Evolutionary conservation across 2,797 vertebrate genomes (phyloP).

Genomic region (Austrolebias charrua): DNA sequence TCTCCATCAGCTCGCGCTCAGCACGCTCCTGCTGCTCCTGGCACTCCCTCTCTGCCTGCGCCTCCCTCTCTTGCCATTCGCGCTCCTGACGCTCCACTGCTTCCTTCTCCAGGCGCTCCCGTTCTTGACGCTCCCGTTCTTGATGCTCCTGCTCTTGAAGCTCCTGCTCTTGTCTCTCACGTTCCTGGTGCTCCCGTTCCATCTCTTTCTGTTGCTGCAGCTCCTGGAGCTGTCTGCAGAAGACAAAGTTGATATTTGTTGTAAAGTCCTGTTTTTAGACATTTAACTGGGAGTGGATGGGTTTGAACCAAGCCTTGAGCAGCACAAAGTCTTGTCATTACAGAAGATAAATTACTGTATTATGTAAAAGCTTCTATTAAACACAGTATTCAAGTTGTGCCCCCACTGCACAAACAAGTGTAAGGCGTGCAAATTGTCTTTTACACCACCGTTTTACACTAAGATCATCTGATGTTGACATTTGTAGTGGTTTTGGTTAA

Average conservation of each 20-base stretch:
- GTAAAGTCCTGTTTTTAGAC: too few relatives aligned
- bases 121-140: conserved; percentile 78
- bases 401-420: conserved; percentile 16
- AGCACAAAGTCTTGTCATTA: conserved; percentile 32
- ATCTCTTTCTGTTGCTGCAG: conserved; percentile 84
- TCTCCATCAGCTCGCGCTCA: conserved; percentile 68
- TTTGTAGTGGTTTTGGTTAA: too few relatives aligned
- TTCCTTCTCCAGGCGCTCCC: conserved; percentile 73
- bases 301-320: conserved; percentile 7
- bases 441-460: too few relatives aligned
- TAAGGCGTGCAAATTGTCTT: too few relatives aligned
- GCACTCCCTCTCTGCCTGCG: conserved; percentile 81
- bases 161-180: conserved; percentile 81
- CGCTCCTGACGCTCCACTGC: conserved; percentile 74
- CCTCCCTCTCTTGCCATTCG: conserved; percentile 78
- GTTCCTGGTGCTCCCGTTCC: conserved; percentile 75
- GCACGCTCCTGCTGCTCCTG: conserved; percentile 69
- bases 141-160: conserved; percentile 74
- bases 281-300: too few relatives aligned
- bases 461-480: too few relatives aligned
- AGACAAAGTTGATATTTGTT: not conserved
- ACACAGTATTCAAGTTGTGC: conserved; percentile 33
- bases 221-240: conserved; percentile 79
- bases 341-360: conserved; percentile 44
- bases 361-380: conserved; percentile 39